Evolutionary conservation across 2,797 vertebrate genomes (phyloP).

Genomic region (Erethizon dorsatum): DNA sequence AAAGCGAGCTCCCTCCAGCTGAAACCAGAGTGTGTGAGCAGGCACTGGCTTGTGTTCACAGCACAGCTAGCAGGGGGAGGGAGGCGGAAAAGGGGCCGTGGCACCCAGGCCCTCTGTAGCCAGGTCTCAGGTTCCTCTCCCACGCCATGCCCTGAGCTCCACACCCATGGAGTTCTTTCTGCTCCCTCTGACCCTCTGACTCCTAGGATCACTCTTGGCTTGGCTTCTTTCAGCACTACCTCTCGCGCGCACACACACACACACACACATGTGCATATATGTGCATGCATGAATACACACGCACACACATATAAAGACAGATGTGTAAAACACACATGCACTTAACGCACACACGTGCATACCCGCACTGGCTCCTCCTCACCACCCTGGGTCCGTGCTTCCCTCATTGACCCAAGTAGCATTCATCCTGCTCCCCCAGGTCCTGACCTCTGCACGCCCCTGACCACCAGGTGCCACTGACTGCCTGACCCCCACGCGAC

Average conservation of each 20-base stretch:
- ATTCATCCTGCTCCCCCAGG: background rate
- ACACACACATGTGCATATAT: background rate
- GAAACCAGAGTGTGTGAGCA: background rate
- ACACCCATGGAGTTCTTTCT: background rate
- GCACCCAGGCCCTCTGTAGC: background rate
- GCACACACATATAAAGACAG: background rate
- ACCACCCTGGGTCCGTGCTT: background rate
- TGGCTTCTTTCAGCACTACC: background rate
- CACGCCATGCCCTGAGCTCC: background rate
- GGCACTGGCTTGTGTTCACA: background rate
- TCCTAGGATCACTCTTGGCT: too few relatives aligned
- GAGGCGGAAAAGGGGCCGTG: background rate
- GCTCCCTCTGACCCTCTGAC: background rate
- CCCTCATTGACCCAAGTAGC: background rate
- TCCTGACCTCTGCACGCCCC: background rate
- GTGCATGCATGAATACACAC: background rate
- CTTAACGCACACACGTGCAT: fast-evolving
- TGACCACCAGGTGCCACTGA: background rate
- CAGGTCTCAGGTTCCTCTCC: background rate
- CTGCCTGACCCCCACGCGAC: too few relatives aligned
- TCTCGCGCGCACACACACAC: background rate
- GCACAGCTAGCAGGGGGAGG: too few relatives aligned
- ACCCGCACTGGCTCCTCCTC: background rate
- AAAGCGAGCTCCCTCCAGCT: background rate
- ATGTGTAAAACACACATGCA: background rate